A percentile compares a stretch with the other conserved stretches of the same genome.
phyloP scores from a whole-genome alignment of 2,888 invertebrate genomes.

The Petrolisthes manimaculis region DNA sequence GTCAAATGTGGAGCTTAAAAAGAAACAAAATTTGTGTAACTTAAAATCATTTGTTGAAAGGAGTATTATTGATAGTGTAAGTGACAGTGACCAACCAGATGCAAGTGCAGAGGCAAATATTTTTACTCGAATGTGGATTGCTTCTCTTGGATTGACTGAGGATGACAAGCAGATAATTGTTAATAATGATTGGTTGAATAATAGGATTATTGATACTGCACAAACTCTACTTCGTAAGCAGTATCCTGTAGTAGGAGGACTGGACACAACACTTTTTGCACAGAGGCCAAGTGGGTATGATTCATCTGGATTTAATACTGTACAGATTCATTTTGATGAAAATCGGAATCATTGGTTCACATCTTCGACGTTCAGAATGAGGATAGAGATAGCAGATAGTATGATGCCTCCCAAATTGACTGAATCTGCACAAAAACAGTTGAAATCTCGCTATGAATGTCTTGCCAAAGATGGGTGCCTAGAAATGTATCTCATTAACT shows the following conservation, averaged over 20 bases:
- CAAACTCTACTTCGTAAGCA: conserved; percentile 32
- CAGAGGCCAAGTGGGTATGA: conserved; percentile 38
- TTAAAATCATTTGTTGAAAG: conserved; percentile 35
- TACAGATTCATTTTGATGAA: conserved; percentile 42
- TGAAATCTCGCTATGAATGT: conserved; percentile 28
- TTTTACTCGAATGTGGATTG: conserved; percentile 25
- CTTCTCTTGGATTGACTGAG: conserved; percentile 30
- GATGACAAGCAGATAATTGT: conserved; percentile 18
- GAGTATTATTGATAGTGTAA: conserved; percentile 6
- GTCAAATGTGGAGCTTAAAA: conserved; percentile 34
- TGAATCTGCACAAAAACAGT: conserved; percentile 27
- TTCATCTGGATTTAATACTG: conserved; percentile 25
- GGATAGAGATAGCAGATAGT: conserved; percentile 37
- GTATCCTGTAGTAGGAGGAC: conserved; percentile 30
- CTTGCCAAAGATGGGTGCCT: conserved; percentile 40
- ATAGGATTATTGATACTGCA: conserved; percentile 37
- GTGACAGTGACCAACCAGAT: conserved; percentile 31
- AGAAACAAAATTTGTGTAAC: conserved; percentile 31
- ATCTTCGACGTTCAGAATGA: conserved; percentile 27
- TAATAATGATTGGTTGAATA: conserved; percentile 40
- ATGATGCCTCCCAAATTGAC: conserved; percentile 22
- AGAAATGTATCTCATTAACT: conserved; percentile 24
- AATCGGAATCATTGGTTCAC: conserved; percentile 40
- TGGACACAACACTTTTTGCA: conserved; percentile 37
- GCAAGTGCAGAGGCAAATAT: conserved; percentile 25